Base-by-base conservation (phyloP, 2,113 vertebrate genomes). In the Oncorhynchus gorbuscha region DNA sequence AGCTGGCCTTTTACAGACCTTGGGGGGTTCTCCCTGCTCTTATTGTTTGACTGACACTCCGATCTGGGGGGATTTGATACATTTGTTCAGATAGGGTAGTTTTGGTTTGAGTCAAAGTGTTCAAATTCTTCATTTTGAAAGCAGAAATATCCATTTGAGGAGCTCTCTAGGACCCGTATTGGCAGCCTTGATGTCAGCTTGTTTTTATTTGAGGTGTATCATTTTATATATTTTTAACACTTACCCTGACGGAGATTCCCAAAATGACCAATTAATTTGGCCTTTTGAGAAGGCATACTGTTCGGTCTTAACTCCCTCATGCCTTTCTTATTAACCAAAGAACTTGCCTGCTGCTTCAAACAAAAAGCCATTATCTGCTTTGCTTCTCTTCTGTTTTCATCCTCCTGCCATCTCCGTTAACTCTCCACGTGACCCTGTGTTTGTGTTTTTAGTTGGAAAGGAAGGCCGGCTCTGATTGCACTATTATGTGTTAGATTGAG, bases 391-490 rank as follows among this genome's bases (percentile, higher is more conserved):
- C 75, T 78, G 78, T 58, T 62, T 67, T 24, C 71, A 48, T 68
- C 16, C 72, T 16, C 13, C 72, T n/a, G 24, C 24, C 74, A 22
- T 48, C 30, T 45, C 26, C 11, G 45, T 75, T 20, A 35, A 16
- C 45, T 79, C 67, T 72, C 80, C 48, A 84, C 78, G 74, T 75
- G 75, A 68, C 79, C 69, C 79, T 84, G 74, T 64, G 90, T 84
- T 92, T 87, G 71, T 81, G 79, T 92, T 91, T 79, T 74, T 95
- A 95, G 95, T 96, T 95, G 94, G 95, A 96, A 93, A 94, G 28
- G 92, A 91, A 92, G 91, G 90, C 93, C 86, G 86, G 89, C 92
- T 95, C 92, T 95, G 94, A 94, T 95, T 96, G 95, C 94, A 96
- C 94, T 97, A 94, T 80, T 79, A 22, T 22, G 18, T 83, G 77